Base-by-base conservation (phyloP, 1,140 invertebrate genomes). In the Rhizoglyphus robini region DNA sequence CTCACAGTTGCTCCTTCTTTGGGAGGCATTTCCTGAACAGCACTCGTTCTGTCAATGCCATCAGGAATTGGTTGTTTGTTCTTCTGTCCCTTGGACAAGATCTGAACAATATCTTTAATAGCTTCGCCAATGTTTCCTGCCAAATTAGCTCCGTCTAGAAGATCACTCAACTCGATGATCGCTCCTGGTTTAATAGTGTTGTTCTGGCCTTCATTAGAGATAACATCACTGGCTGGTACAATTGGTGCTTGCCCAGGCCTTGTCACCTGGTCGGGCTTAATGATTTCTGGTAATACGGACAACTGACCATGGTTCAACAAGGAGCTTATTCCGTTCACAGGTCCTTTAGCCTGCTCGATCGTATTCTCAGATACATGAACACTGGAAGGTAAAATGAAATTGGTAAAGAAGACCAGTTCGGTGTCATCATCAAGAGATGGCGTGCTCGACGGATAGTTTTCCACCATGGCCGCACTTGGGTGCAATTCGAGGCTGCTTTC, bases 101-200 rank as follows among this genome's bases (percentile, higher is more conserved):
- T 61, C 20, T 72, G 69, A 0, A 73, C 69, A 49, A 73, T 73
- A 58, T 70, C 72, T 61, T 72, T 72, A 18, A 73, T 72, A 4
- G 72, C 69, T 59, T 69, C 70, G 20, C 71, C 71, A 20, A 73
- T 47, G 54, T 71, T 71, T 41, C 71, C 70, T 18, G 68, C 68
- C 4, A 70, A 29, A 59, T 71, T 72, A 27, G 68, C 67, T 20
- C 68, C 70, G 20, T 68, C 69, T 4, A 73, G 49, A 34, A 73
- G 59, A 65, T 73, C 72, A 27, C 69, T 69, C 2, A 73, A 58
- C 47, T 73, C 71, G 32, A 73, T 71, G 23, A 73, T 69, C 4
- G 69, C 51, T 36, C 71, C 71, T n/a, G 71, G 70, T 65, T 72
- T 68, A 15, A 71, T 71, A 47, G 65, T 63, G 25, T 62, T 51